A percentile compares a stretch with the other conserved stretches of the same genome.
phyloP scores from a whole-genome alignment of 2,888 invertebrate genomes.

The Corbicula japonica region DNA sequence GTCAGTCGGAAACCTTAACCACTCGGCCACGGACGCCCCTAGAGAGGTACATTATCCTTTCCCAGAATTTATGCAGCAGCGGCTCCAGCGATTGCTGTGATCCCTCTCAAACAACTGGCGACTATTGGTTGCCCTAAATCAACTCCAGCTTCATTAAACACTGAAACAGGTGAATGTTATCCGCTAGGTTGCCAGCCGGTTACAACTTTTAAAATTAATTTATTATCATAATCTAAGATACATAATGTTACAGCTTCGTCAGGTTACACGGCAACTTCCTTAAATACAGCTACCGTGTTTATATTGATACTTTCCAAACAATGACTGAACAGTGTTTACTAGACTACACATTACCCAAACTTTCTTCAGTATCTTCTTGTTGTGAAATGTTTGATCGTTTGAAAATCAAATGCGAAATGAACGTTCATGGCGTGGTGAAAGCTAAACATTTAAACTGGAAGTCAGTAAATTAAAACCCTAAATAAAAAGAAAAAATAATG shows the following conservation, averaged over 20 bases:
- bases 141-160: slow-evolving; percentile 76
- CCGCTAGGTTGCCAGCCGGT: no score
- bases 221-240: not conserved
- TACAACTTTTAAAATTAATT: no score
- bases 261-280: not conserved
- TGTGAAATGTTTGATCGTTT: no score
- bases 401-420: no score
- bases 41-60: slow-evolving; percentile 77
- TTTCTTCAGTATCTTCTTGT: no score
- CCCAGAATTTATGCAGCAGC: slow-evolving; percentile 78
- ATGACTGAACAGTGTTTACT: not conserved
- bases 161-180: slow-evolving; percentile 68
- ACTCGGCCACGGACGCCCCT: no score
- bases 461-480: no score
- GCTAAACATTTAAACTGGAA: no score
- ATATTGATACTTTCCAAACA: not conserved
- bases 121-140: slow-evolving; percentile 75
- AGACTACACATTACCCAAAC: not conserved
- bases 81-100: slow-evolving; percentile 77
- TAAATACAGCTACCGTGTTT: not conserved
- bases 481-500: no score
- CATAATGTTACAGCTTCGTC: not conserved
- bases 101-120: slow-evolving; percentile 72
- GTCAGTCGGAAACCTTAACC: no score
- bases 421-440: no score